Conservation (phyloP, 2,113 vertebrate genomes). For the Oryzias javanicus region DNA sequence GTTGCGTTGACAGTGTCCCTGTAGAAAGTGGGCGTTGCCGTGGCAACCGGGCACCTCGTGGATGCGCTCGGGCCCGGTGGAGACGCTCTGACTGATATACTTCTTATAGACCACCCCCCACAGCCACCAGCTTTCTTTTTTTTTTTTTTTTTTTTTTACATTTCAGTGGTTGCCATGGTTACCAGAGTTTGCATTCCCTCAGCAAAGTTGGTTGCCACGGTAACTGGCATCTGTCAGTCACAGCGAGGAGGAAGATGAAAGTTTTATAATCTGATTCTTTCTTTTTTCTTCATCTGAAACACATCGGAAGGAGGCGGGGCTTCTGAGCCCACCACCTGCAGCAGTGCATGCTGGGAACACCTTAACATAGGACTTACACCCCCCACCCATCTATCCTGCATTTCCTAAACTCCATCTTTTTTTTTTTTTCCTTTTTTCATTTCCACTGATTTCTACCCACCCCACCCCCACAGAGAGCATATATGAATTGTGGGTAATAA, state of each 20-base stretch:
- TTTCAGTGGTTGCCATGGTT: conserved; percentile 27
- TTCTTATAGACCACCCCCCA: too few species aligned
- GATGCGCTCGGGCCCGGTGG: too few species aligned
- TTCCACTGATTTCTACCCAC: conserved; percentile 3
- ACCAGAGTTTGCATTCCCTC: conserved; percentile 10
- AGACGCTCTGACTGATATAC: too few species aligned
- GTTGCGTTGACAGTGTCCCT: too few species aligned
- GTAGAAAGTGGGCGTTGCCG: too few species aligned
- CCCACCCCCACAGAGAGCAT: conserved; percentile 35
- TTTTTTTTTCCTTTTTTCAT: conserved; percentile 25
- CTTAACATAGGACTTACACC: not conserved
- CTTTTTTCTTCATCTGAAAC: conserved; percentile 6
- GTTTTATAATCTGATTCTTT: conserved; percentile 21
- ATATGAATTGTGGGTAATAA: conserved; percentile 67
- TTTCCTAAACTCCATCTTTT: conserved; percentile 29
- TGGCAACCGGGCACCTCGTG: too few species aligned
- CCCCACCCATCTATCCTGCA: conserved; percentile 15
- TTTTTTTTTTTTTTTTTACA: too few species aligned
- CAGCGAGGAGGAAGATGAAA: conserved; percentile 29
- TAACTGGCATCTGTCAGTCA: conserved; percentile 27
- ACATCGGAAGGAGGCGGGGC: conserved; percentile 29
- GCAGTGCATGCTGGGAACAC: conserved; percentile 32
- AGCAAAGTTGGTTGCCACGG: conserved; percentile 28
- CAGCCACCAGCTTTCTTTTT: too few species aligned
- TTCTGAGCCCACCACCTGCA: conserved; percentile 16